Evolutionary conservation across 92 coral and sea anemone genomes (phyloP).

Genomic region (Actinostola sp.): DNA sequence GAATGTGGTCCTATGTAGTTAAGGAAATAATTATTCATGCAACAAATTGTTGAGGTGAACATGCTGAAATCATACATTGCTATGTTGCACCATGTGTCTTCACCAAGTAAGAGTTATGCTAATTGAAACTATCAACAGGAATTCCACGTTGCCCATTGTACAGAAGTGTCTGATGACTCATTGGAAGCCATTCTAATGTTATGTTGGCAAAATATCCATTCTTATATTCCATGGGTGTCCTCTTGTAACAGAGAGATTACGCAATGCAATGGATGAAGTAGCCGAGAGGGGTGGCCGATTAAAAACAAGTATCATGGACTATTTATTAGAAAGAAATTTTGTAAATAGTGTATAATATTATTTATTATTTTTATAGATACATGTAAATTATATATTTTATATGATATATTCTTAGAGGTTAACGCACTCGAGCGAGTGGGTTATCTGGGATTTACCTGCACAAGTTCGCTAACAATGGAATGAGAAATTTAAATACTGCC

Average conservation of each 20-base stretch:
- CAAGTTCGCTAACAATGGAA: no score
- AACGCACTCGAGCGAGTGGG: no score
- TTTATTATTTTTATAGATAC: no score
- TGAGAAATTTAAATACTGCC: no score
- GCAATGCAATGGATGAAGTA: slow-evolving; percentile 83
- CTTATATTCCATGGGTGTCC: slow-evolving; percentile 93
- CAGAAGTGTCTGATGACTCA: slow-evolving; percentile 68
- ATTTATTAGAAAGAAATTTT: slow-evolving; percentile 52
- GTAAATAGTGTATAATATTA: not conserved
- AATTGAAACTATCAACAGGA: slow-evolving; percentile 49
- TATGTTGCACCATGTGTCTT: no score
- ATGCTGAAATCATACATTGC: not conserved
- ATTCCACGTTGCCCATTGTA: slow-evolving; percentile 84
- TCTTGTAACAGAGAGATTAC: slow-evolving; percentile 80
- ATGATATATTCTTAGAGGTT: no score
- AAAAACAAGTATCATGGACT: slow-evolving; percentile 94
- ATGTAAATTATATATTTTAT: no score
- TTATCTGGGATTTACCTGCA: no score
- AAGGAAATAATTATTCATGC: no score
- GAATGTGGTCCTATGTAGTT: no score
- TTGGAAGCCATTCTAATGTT: slow-evolving; percentile 70
- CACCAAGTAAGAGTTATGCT: not conserved
- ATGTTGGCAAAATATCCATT: slow-evolving; percentile 76
- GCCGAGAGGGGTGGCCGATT: slow-evolving; percentile 60
- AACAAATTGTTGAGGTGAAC: not conserved